Evolutionary conservation across 2,113 vertebrate genomes (phyloP).

Genomic region (Marmota flaviventris): DNA sequence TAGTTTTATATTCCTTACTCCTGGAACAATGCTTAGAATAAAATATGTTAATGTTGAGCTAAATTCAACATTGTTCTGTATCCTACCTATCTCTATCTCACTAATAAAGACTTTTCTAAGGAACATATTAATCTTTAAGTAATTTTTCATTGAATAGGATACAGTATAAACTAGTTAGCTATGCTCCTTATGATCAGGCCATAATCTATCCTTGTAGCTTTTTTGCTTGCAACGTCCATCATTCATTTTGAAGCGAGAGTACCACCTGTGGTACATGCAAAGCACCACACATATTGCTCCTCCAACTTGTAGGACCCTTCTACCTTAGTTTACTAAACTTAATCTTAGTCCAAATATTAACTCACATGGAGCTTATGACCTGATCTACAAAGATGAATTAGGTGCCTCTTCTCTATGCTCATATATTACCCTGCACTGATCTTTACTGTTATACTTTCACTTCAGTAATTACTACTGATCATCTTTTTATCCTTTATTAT

Average conservation of each 20-base stretch:
- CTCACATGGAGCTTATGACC: neutral
- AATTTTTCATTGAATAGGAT: constrained; percentile 13
- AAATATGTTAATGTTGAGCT: neutral
- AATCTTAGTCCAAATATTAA: neutral
- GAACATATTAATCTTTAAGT: neutral
- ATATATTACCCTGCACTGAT: neutral
- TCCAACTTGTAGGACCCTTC: neutral
- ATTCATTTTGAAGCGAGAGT: neutral
- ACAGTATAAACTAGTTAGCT: constrained; percentile 14
- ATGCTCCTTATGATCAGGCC: neutral
- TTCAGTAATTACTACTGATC: neutral
- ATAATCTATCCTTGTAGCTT: neutral
- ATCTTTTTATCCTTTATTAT: neutral
- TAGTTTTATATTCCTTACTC: constrained; percentile 38
- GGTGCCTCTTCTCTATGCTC: neutral
- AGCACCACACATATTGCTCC: neutral
- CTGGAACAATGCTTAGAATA: constrained; percentile 13
- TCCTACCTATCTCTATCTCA: neutral
- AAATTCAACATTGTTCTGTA: constrained; percentile 31
- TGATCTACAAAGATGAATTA: neutral
- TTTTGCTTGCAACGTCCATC: neutral
- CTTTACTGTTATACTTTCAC: neutral
- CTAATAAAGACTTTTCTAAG: constrained; percentile 18
- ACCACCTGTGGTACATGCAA: neutral
- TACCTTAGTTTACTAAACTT: neutral